phyloP scores from a whole-genome alignment of 1,140 invertebrate species.

The Drosophila eugracilis region DNA sequence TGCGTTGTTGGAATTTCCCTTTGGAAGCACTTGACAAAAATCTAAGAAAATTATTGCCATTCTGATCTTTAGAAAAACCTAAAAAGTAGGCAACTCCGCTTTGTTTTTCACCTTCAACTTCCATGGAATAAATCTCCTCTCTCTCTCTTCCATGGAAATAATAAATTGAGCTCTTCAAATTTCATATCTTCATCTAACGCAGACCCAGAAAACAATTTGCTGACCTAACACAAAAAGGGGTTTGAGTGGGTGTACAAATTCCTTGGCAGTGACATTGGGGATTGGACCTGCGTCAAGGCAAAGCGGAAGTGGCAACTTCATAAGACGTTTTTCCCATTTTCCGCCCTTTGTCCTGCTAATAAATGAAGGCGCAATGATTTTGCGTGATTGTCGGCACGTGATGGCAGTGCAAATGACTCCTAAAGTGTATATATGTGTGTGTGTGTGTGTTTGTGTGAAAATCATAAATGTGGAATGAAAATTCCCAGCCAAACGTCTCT shows the following conservation, averaged over 20 bases:
- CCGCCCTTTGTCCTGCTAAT: slow-evolving; percentile 46
- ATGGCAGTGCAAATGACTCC: slow-evolving; percentile 62
- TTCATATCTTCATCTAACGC: slow-evolving; percentile 41
- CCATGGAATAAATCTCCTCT: too few species aligned
- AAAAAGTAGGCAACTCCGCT: too few species aligned
- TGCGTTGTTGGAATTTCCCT: slow-evolving; percentile 4
- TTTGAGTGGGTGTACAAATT: background rate
- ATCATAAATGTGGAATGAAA: slow-evolving; percentile 35
- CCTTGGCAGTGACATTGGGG: slow-evolving; percentile 38
- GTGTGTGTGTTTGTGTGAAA: too few species aligned
- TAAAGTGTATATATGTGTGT: too few species aligned
- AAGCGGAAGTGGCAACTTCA: slow-evolving; percentile 39
- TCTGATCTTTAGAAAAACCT: too few species aligned
- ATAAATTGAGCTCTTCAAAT: slow-evolving; percentile 42
- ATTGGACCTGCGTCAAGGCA: slow-evolving; percentile 22
- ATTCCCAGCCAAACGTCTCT: slow-evolving; percentile 24
- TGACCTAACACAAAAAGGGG: slow-evolving; percentile 13
- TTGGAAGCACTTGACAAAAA: background rate
- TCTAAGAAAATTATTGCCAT: too few species aligned
- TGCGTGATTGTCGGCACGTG: slow-evolving; percentile 73
- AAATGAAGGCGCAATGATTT: slow-evolving; percentile 78
- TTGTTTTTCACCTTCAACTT: too few species aligned
- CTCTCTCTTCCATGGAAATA: slow-evolving; percentile 13
- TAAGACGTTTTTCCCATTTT: slow-evolving; percentile 10
- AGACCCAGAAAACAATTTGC: slow-evolving; percentile 43